These are phyloP conservation scores for Zonitis immaculata DNA, from an alignment of 2,888 invertebrate species.

Conservation along the genomic window DNA sequence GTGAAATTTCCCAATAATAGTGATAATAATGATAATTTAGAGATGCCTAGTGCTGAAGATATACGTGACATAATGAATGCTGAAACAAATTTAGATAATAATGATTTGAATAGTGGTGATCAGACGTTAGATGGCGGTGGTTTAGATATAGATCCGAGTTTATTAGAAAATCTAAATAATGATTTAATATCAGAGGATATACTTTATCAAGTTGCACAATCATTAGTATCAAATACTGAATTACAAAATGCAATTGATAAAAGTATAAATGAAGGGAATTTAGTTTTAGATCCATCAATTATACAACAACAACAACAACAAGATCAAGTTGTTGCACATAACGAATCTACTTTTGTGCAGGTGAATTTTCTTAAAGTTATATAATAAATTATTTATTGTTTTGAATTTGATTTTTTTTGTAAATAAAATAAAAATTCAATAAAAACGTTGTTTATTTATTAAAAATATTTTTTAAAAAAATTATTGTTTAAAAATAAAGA, in stretches of 20 bases:
- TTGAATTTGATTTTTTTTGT: background rate
- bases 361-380: slow-evolving; percentile 7
- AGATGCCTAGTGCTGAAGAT: slow-evolving; percentile 38
- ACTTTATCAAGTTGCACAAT: slow-evolving; percentile 67
- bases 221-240: slow-evolving; percentile 61
- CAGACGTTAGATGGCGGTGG: slow-evolving; percentile 53
- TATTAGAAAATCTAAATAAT: slow-evolving; percentile 58
- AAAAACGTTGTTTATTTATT: slow-evolving; percentile 2
- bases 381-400: slow-evolving; percentile 3
- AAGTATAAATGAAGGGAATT: slow-evolving; percentile 46
- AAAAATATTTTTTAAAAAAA: background rate
- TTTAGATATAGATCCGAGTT: slow-evolving; percentile 56
- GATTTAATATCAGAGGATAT: slow-evolving; percentile 67
- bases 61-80: slow-evolving; percentile 42
- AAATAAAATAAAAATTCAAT: background rate
- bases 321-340: slow-evolving; percentile 7
- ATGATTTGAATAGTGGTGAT: slow-evolving; percentile 25
- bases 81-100: slow-evolving; percentile 32
- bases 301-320: slow-evolving; percentile 24
- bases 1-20: background rate
- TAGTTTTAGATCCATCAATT: slow-evolving; percentile 40
- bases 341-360: slow-evolving; percentile 5
- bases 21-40: slow-evolving; percentile 11
- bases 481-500: background rate
- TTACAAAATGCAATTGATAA: slow-evolving; percentile 70